Conservation (phyloP, 2,113 vertebrate species). For the Epinephelus cyanopodus region DNA sequence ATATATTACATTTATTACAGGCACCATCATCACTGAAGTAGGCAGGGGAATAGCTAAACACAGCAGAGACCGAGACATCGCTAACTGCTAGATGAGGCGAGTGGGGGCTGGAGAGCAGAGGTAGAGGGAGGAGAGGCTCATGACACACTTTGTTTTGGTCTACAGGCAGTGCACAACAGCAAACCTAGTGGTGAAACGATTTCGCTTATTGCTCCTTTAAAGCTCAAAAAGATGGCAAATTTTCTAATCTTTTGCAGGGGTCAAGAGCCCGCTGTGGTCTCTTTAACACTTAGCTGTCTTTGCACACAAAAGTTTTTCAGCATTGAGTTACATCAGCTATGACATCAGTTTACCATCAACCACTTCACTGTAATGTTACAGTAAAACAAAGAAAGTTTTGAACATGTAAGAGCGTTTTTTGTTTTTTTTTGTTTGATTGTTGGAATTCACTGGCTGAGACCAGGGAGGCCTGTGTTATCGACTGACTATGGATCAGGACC, state of each 20-base stretch:
- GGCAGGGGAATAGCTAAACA: too few relatives aligned
- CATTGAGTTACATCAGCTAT: not conserved
- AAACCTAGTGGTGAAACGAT: too few relatives aligned
- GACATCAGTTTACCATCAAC: not conserved
- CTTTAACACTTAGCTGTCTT: not conserved
- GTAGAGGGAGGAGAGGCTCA: too few relatives aligned
- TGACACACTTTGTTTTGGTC: too few relatives aligned
- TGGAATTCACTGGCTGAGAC: slow-evolving; percentile 51
- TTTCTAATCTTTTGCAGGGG: slow-evolving; percentile 20
- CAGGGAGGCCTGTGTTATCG: slow-evolving; percentile 55
- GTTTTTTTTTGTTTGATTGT: slow-evolving; percentile 39
- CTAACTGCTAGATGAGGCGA: too few relatives aligned
- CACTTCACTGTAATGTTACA: not conserved
- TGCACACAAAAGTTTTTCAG: not conserved
- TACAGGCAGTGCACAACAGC: too few relatives aligned
- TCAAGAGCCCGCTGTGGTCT: slow-evolving; percentile 17
- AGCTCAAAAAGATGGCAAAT: slow-evolving; percentile 21
- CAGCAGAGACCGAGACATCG: too few relatives aligned
- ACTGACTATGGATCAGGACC: slow-evolving; percentile 69
- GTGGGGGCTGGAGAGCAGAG: too few relatives aligned
- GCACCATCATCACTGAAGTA: too few relatives aligned
- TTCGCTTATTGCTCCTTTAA: too few relatives aligned
- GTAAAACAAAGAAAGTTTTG: not conserved
- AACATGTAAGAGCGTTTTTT: not conserved
- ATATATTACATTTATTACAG: too few relatives aligned